Base-by-base conservation (phyloP, 2,888 invertebrate species). In the Augochlorella aurata region DNA sequence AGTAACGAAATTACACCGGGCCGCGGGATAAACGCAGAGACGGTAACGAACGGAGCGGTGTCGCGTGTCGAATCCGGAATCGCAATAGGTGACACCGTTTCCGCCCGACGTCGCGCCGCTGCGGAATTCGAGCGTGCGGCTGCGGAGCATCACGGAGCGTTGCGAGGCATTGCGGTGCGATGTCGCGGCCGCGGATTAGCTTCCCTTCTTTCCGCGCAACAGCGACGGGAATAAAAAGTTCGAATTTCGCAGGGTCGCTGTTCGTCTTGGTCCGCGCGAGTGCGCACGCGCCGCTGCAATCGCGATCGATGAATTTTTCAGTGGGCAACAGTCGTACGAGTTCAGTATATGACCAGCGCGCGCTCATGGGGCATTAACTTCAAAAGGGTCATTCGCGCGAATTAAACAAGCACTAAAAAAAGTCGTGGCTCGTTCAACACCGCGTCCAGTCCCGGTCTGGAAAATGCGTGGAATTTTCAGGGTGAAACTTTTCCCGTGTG, bases 361-460 rank as follows among this genome's bases (percentile, higher is more conserved):
- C 81, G 81, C 83, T 87, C 86, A 86, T 81, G 89, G 84, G 75
- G 82, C 89, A 88, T 88, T 88, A 87, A 88, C 87, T 87, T 88
- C 86, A 87, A 88, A 88, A 87, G 84, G 86, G 84, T 86, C 87
- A 86, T 86, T 86, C 84, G 84, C 83, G 81, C 79, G 79, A 82
- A 81, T 84, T 88, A 88, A 88, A 88, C 89, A 88, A 88, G 88
- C 84, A 88, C 83, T 87, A 88, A 88, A 88, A 88, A 66, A 66
- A 85, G 85, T 87, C 80, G 77, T 72, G 81, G 83, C 77, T 81
- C 82, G 77, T 81, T 83, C 82, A 82, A 81, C 88, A 74, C 74
- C 81, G 76, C 73, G 82, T 82, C 67, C 77, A 74, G 84, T 58
- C 69, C 82, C 78, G 78, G 58, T 77, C 61, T 49, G 85, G 78